Base-by-base conservation (phyloP, 2,797 vertebrate genomes). In the Gymnothorax javanicus region DNA sequence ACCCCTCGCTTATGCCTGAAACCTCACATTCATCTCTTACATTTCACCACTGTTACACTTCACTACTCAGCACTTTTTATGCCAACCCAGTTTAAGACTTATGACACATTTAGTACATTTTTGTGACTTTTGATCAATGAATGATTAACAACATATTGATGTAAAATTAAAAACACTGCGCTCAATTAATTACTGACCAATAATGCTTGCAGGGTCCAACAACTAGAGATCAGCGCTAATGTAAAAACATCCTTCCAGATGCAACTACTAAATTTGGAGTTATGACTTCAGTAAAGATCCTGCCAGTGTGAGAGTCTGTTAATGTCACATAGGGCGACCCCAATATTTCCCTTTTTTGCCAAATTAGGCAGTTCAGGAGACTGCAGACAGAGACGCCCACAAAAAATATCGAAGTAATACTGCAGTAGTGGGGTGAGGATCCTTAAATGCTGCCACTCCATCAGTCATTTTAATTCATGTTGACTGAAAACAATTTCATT, bases 401-500 rank as follows among this genome's bases (percentile, higher is more conserved):
- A 86, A 81, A 89, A 91, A 88, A 89, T 94, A 89, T 94, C 90
- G 94, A 95, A 94, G 95, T 95, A 95, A 94, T 87, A 89, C 88
- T 94, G 93, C 92, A 92, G 92, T 91, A 91, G 87, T 88, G 92
- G 92, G 84, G 58, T 90, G 52, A 91, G 92, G 87, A 93, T 90
- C 90, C 91, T 81, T 92, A 91, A 90, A 91, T 92, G 89, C 87
- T 91, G 88, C 87, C 85, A 92, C 88, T 23, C 50, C 58, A 27
- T 77, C 59, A 27, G 20, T 79, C 15, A 33, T 64, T 60, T 43
- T 13, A 60, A 56, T 13, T 62, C 12, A 25, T 60, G 50, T 27
- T 83, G 82, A 59, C 7, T 50, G 77, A n/a, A 82, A 69, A 27
- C 15, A 59, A 54, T 59, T 83, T 58, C 11, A 59, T 27, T 27